Percentiles rank a stretch among this genome's conserved stretches.
phyloP scores from a whole-genome alignment of 2,888 invertebrate species.

The Oxyteleia sp. region DNA sequence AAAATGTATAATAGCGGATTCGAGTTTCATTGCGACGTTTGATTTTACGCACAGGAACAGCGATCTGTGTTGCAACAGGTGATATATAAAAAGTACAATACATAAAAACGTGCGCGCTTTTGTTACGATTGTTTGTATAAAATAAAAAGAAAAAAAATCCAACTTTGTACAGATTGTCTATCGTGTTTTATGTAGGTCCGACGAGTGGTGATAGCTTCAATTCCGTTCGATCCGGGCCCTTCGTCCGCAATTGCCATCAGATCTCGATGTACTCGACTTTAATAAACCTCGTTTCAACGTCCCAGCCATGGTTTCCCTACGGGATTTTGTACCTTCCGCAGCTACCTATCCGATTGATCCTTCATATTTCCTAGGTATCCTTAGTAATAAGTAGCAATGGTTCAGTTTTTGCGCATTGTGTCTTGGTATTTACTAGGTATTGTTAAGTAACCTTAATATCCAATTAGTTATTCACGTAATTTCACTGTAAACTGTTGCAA shows the following conservation, averaged over 20 bases:
- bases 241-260: slow-evolving; percentile 6
- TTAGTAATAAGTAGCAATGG: no score
- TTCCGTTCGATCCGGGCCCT: background rate
- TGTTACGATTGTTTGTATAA: slow-evolving; percentile 66
- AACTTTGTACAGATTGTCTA: slow-evolving; percentile 65
- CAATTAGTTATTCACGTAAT: no score
- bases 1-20: slow-evolving; percentile 35
- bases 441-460: no score
- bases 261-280: background rate
- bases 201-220: slow-evolving; percentile 28
- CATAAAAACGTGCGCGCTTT: slow-evolving; percentile 45
- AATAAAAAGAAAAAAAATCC: slow-evolving; percentile 49
- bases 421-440: no score
- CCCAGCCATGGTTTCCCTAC: no score
- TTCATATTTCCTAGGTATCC: no score
- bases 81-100: slow-evolving; percentile 40
- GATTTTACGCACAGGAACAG: slow-evolving; percentile 28
- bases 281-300: no score
- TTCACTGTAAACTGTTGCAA: no score
- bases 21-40: slow-evolving; percentile 29
- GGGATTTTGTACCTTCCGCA: no score
- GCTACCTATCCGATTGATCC: no score
- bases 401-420: no score
- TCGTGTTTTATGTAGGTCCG: slow-evolving; percentile 51
- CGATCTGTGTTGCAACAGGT: slow-evolving; percentile 49